Evolutionary conservation across 2,888 invertebrate genomes (phyloP), one percentile per base, ranked within the genome.

Genomic region (Glaucopsyche alexis): DNA sequence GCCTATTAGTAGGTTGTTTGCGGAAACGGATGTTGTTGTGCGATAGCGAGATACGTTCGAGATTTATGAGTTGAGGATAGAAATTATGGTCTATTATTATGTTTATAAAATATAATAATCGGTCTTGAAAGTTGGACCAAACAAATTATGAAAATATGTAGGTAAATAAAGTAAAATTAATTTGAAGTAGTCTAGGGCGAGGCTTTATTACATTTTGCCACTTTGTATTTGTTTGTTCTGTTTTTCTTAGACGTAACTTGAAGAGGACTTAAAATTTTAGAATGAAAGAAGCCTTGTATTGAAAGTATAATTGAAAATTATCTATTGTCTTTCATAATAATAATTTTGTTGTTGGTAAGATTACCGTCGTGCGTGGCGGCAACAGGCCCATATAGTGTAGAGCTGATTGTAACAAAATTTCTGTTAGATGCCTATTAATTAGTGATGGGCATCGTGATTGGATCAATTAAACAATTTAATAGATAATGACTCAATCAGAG

Each of bases 1-100:
- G 87, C 85, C 90, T 91, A 92, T 92, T 91, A 91, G 87, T 84
- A 52, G 81, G 82, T 85, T 90, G 87, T 85, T 87, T 90, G 86
- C 91, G 92, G 92, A 93, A 93, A 90, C 92, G 93, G 92, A 93
- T 92, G 91, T 92, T 89, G 87, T 92, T 91, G 91, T 88, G 90
- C 90, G 87, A 88, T 88, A 78, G 82, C 80, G 79, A 88, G 92
- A 92, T 92, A 92, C 90, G 87, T 47, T 9, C 4, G 11, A 47
- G 60, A 60, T 60, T 60, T 60, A 60, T 60, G 82, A 83, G 60
- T 60, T 60, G 29, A 60, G 19, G 29, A 55, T 19, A 29, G 38
- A 60, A 38, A 38, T 60, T 60, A 60, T 38, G 14, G 60, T 13
- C 29, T 38, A 60, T 60, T 60, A 60, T 60, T 14, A 11, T 47